phyloP scores from a whole-genome alignment of 2,888 invertebrate genomes.

The Seira musarum region DNA sequence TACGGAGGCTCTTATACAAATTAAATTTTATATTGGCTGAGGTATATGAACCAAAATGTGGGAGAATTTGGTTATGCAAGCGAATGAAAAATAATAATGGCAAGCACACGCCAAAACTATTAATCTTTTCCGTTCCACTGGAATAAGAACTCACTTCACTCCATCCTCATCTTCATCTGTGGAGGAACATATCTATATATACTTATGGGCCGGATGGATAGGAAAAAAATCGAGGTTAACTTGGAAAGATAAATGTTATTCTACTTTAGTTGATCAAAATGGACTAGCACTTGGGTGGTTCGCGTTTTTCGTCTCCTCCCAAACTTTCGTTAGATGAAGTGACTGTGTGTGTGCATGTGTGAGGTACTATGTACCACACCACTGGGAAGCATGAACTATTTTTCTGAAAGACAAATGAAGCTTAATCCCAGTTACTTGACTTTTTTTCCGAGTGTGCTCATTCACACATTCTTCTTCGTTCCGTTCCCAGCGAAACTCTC shows the following conservation, averaged over 20 bases:
- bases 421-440: background rate
- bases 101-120: background rate
- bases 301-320: background rate
- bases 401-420: constrained; percentile 18
- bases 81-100: constrained; percentile 16
- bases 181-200: background rate
- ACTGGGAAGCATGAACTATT: background rate
- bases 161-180: background rate
- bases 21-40: constrained; percentile 27
- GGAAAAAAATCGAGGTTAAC: constrained; percentile 36
- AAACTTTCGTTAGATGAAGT: background rate
- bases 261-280: constrained; percentile 41
- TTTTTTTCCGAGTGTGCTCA: background rate
- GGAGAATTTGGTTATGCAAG: constrained; percentile 16
- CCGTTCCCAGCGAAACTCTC: background rate
- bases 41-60: background rate
- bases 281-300: constrained; percentile 23
- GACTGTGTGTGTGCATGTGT: background rate
- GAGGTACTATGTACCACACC: background rate
- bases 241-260: constrained; percentile 52
- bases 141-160: constrained; percentile 15
- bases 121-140: constrained; percentile 24
- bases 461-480: background rate
- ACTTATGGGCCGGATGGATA: constrained; percentile 21
- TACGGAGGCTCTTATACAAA: constrained; percentile 39